Evolutionary conservation across 2,113 vertebrate species (phyloP), one percentile per base, ranked within the genome.

Genomic region (Cebus imitator): DNA sequence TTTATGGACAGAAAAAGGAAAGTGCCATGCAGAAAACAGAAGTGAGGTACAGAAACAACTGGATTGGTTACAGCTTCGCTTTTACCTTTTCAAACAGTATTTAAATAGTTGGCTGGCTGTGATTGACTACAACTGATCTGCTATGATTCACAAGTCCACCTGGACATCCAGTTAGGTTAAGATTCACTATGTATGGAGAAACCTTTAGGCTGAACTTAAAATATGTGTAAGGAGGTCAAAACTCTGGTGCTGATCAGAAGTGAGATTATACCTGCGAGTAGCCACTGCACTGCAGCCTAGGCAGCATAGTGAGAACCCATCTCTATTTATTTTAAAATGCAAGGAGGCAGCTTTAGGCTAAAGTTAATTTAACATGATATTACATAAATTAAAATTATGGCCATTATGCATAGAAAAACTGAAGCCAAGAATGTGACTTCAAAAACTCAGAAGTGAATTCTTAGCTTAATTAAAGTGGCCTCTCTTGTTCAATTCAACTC

Each of bases 401-500:
- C 57, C 40, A 76, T 68, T 79, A 68, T 75, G 37, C 45, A 82
- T n/a, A 94, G 78, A 85, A 83, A 89, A n/a, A 85, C 23, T 43
- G 35, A 94, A 89, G 73, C 55, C 78, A 96, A 93, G 91, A 90
- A 78, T n/a, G 52, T 76, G 79, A 86, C 45, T 82, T 96, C 16
- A 75, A 79, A 84, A 90, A 64, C 79, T 76, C 68, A 76, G 40
- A 90, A 92, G 48, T 87, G 32, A 97, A 94, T 91, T 95, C 82
- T 80, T 95, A 82, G 79, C 43, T 94, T 95, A 75, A 64, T 81
- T 70, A 70, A 43, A 13, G n/a, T 89, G 83, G 45, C 35, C 66
- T 91, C 45, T 93, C 92, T 88, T 72, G 18, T 64, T 83, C 92
- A 61, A 50, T 95, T 92, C 95, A 97, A 95, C 89, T 90, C 91